Percentiles rank a stretch among this genome's conserved stretches.
Conservation (phyloP, 2,797 vertebrate genomes). For the Petrocephalus schoutedeni region DNA sequence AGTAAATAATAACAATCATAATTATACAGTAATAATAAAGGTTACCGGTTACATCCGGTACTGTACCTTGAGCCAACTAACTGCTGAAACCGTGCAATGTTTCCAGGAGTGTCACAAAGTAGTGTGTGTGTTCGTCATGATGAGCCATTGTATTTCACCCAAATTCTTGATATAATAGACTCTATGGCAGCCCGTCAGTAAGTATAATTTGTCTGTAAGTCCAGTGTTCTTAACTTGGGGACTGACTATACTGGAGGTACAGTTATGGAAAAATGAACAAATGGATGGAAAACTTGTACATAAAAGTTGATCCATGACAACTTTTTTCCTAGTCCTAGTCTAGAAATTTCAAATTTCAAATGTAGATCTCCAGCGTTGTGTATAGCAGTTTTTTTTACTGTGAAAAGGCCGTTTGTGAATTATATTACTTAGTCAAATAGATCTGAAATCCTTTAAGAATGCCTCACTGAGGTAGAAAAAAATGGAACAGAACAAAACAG, state of each 20-base stretch:
- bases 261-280: no score
- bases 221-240: not conserved
- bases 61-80: not conserved
- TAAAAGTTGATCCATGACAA: not conserved
- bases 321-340: no score
- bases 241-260: not conserved
- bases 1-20: not conserved
- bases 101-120: not conserved
- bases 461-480: constrained; percentile 2
- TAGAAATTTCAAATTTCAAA: no score
- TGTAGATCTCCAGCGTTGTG: not conserved
- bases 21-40: not conserved
- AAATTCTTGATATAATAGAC: not conserved
- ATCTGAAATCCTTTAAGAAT: not conserved
- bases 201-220: not conserved
- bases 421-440: not conserved
- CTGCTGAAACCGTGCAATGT: not conserved
- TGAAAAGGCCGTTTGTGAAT: not conserved
- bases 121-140: not conserved
- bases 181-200: not conserved
- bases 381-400: not conserved
- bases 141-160: not conserved
- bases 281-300: not conserved
- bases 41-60: no score
- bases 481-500: not conserved